Evolutionary conservation across 1,140 invertebrate species (phyloP).

Genomic region (Drosophila kurseongensis): DNA sequence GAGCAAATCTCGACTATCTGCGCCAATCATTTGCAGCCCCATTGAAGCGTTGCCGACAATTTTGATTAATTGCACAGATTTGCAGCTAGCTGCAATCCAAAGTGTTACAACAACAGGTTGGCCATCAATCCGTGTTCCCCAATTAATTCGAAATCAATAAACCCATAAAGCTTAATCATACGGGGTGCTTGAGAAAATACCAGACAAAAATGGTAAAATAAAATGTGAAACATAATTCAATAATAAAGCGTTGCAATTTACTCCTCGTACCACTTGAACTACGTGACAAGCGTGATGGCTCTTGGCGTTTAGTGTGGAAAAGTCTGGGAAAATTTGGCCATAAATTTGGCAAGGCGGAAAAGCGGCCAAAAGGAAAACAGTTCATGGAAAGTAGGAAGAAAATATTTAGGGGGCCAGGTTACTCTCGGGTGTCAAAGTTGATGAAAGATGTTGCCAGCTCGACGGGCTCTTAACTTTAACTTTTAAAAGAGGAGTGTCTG

Average conservation of each 20-base stretch:
- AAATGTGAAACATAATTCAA: conserved; percentile 60
- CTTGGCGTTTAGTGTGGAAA: conserved; percentile 26
- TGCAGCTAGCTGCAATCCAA: conserved; percentile 27
- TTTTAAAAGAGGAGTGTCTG: conserved; percentile 23
- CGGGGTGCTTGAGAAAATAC: conserved; percentile 25
- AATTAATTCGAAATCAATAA: conserved; percentile 58
- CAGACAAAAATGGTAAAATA: conserved; percentile 17
- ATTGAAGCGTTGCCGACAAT: conserved; percentile 30
- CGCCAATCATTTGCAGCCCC: conserved; percentile 26
- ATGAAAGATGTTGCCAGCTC: conserved; percentile 48
- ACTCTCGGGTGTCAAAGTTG: conserved; percentile 66
- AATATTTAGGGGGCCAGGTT: conserved; percentile 31
- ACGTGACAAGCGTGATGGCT: conserved; percentile 67
- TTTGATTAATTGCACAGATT: conserved; percentile 60
- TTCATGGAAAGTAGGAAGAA: conserved; percentile 53
- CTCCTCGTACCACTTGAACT: conserved; percentile 43
- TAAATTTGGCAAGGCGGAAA: conserved; percentile 48
- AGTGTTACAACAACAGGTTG: conserved; percentile 45
- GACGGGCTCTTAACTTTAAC: conserved; percentile 6
- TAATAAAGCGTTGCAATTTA: conserved; percentile 59
- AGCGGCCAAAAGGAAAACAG: conserved; percentile 22
- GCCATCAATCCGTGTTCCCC: conserved; percentile 10
- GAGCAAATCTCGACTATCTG: conserved; percentile 27
- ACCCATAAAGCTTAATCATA: conserved; percentile 34
- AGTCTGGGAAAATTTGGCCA: conserved; percentile 51